Base-by-base conservation (phyloP, 2,888 invertebrate species). In the Ferdinandea cuprea region DNA sequence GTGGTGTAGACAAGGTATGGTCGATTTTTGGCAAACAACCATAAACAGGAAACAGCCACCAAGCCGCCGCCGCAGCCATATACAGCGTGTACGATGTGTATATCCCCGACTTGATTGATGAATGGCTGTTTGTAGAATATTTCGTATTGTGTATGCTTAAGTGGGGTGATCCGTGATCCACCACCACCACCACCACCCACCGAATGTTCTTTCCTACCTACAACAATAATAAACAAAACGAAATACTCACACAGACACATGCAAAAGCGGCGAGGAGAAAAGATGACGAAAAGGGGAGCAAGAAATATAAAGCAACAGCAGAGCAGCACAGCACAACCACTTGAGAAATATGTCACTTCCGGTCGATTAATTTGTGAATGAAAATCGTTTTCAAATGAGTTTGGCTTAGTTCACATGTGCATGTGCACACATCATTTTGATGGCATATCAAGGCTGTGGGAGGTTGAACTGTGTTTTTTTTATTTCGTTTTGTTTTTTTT, bases 321-420 rank as follows among this genome's bases (percentile, higher is more conserved):
- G 28, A 61, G 40, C 56, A 65, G 30, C 35, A 65, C 28, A 61
- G 40, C 65, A 61, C 68, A 72, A 69, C 66, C 73, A 81, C 85
- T 85, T 85, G 83, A 78, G 85, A 85, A 83, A 85, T 80, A 85
- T 85, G 84, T 80, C 84, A 85, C 80, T 85, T 85, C 85, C 85
- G 85, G 85, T 84, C 85, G 85, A 85, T 85, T 85, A 85, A 80
- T 86, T 76, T 81, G 72, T 83, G 65, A 74, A 81, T 81, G 85
- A 85, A 85, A 80, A 80, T 80, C 80, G 76, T 76, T 80, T 80
- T 80, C 76, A 74, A 80, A 80, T 80, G 80, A 76, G 76, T 76
- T 80, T 74, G 69, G 69, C 63, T 80, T 63, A 68, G 56, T 69
- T 69, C 56, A 63, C 77, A 77, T 71, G 52, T 42, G 44, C 59